Evolutionary conservation across 2,888 invertebrate species (phyloP), one percentile per base, ranked within the genome.

Genomic region (Melanchra persicariae): DNA sequence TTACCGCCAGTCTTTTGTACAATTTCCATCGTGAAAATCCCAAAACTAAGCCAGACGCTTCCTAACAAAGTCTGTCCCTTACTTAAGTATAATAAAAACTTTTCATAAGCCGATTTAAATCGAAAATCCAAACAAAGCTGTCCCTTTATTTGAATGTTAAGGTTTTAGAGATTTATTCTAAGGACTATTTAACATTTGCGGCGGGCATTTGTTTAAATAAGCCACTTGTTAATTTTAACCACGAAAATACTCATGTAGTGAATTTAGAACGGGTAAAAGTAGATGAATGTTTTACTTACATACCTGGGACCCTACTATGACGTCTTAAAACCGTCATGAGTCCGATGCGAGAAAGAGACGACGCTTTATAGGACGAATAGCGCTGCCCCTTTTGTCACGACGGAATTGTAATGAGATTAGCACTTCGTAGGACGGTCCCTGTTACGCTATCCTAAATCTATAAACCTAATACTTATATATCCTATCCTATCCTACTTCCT

Each of bases 31-130:
- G 30, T 43, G 57, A 49, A 76, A 72, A 68, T 72, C n/a, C 54
- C 51, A 59, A 69, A 76, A 70, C 64, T 65, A 73, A 70, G 45
- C 60, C 66, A 71, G 59, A 71, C 15, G 51, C 49, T 67, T 65
- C 43, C 55, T 63, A 78, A 73, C 73, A 55, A 74, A 74, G 22
- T 69, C 34, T 52, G 63, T 63, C 70, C 62, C 59, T 75, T 62
- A 77, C 40, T 73, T 69, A 74, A 63, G 73, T 72, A 70, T 67
- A 58, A 78, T 81, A 85, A 79, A 84, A 88, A 87, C 83, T 89
- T 88, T 84, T 77, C 65, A 77, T 86, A 86, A 89, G 85, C 88
- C 83, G 87, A 88, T 86, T 89, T 82, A 83, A 87, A 87, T 83
- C 81, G 77, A 78, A 85, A 89, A 88, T 84, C 85, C 82, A 79